Conservation (phyloP, 1,140 invertebrate species). For the Melanaphis sacchari region DNA sequence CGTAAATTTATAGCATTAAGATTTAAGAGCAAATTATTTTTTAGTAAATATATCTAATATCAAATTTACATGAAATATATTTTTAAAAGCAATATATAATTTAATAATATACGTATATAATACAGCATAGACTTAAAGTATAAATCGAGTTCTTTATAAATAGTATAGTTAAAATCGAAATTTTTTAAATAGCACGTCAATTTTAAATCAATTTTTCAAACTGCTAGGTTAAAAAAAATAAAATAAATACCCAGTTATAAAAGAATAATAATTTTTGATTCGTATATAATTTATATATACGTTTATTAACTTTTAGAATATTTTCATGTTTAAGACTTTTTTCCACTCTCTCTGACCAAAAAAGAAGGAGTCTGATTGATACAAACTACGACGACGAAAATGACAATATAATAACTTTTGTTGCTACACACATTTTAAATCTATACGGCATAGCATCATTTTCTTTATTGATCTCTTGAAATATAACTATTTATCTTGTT, state of each 20-base stretch:
- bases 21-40: not conserved
- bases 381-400: not conserved
- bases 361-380: not conserved
- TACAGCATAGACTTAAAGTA: not conserved
- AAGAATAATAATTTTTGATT: not conserved
- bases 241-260: not conserved
- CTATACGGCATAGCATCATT: not conserved
- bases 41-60: not conserved
- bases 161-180: not conserved
- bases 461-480: conserved; percentile 36
- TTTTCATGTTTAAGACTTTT: not conserved
- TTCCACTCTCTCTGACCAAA: not conserved
- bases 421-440: not conserved
- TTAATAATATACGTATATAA: not conserved
- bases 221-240: not conserved
- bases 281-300: not conserved
- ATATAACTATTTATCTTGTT: conserved; percentile 27
- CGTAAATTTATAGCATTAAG: not conserved
- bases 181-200: not conserved
- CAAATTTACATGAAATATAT: not conserved
- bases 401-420: not conserved
- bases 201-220: not conserved
- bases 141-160: not conserved
- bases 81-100: not conserved
- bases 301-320: not conserved